Evolutionary conservation across 2,888 invertebrate species (phyloP).

Genomic region (Chrysodeixis includens): DNA sequence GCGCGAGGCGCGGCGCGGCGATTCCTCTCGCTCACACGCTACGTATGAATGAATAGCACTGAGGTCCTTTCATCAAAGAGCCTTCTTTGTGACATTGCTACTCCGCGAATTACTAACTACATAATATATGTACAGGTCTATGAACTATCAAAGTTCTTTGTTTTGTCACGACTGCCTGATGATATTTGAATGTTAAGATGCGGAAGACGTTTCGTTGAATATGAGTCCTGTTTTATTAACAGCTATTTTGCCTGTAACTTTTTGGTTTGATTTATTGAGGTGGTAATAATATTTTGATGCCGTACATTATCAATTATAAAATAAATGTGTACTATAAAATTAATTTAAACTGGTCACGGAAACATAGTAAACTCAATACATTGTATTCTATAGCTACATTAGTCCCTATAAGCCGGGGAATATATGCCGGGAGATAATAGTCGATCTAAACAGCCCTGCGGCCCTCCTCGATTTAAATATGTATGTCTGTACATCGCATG

Average conservation of each 20-base stretch:
- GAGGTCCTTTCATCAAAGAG: constrained; percentile 82
- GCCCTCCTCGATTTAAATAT: not conserved
- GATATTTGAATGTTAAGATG: constrained; percentile 21
- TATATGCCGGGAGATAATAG: not conserved
- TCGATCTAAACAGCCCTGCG: not conserved
- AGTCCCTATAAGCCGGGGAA: too few relatives aligned
- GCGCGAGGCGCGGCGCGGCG: constrained; percentile 39
- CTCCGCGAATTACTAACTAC: constrained; percentile 62
- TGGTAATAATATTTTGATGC: too few relatives aligned
- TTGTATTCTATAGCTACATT: too few relatives aligned
- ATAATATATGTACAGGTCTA: constrained; percentile 43
- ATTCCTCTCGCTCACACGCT: constrained; percentile 76
- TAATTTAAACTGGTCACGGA: too few relatives aligned
- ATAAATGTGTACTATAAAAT: too few relatives aligned
- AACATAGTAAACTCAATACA: too few relatives aligned
- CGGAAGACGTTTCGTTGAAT: not conserved
- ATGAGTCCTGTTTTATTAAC: too few relatives aligned
- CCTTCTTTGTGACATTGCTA: constrained; percentile 68
- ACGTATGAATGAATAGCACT: constrained; percentile 80
- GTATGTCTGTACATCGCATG: constrained; percentile 1
- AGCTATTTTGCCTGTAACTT: too few relatives aligned
- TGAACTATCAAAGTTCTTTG: constrained; percentile 46
- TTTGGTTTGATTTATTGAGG: too few relatives aligned
- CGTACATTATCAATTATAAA: too few relatives aligned
- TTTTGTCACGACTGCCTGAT: constrained; percentile 22